phyloP scores from a whole-genome alignment of 2,113 vertebrate genomes.

The Peromyscus maniculatus region DNA sequence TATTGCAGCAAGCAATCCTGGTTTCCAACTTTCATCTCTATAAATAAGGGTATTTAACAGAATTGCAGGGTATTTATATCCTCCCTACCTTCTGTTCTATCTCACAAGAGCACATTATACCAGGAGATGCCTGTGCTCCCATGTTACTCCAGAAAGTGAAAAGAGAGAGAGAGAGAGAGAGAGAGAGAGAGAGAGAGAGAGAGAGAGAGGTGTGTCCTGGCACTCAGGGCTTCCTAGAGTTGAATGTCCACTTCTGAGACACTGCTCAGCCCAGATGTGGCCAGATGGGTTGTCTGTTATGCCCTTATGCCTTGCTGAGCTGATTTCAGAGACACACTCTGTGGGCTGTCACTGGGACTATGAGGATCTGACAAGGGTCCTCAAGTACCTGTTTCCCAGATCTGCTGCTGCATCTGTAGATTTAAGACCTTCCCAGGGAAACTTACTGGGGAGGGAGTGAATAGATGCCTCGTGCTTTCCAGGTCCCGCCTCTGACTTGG shows the following conservation, averaged over 20 bases:
- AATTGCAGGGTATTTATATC: conserved; percentile 78
- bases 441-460: not conserved
- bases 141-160: conserved; percentile 68
- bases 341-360: not conserved
- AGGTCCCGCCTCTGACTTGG: not conserved
- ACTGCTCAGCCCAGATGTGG: not conserved
- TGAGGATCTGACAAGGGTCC: not conserved
- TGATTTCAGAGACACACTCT: not conserved
- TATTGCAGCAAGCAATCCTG: conserved; percentile 78
- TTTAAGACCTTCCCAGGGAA: not conserved
- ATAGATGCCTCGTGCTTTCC: not conserved
- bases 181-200: conserved; percentile 1
- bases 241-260: not conserved
- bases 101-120: conserved; percentile 71
- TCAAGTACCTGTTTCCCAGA: not conserved
- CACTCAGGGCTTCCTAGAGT: not conserved
- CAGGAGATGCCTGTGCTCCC: conserved; percentile 59
- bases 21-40: conserved; percentile 75
- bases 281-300: not conserved
- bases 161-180: conserved; percentile 49
- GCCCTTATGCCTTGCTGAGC: not conserved
- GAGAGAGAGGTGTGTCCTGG: not conserved
- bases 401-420: not conserved
- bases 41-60: conserved; percentile 81
- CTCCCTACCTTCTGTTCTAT: conserved; percentile 78